Percentiles rank a stretch among this genome's conserved stretches.
phyloP scores from a whole-genome alignment of 2,113 vertebrate species.

The Podarcis cretensis region DNA sequence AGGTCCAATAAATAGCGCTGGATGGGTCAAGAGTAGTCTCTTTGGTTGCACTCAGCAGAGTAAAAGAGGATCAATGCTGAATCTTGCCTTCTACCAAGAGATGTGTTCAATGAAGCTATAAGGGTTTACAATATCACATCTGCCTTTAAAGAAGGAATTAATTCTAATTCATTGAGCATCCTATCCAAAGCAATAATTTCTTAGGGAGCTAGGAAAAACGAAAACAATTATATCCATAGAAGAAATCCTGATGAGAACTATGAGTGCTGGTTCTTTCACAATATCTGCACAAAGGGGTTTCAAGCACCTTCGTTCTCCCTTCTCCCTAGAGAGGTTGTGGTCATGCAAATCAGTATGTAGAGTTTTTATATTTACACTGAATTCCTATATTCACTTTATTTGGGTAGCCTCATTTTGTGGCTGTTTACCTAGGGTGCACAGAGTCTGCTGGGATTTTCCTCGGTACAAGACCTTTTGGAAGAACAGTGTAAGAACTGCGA shows the following conservation, averaged over 20 bases:
- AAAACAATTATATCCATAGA: conserved; percentile 3
- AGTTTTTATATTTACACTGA: background rate
- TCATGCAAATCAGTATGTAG: background rate
- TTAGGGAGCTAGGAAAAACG: background rate
- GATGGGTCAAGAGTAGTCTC: background rate
- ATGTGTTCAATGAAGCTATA: background rate
- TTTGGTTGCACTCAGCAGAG: background rate
- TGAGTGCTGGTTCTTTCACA: background rate
- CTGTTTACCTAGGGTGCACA: background rate
- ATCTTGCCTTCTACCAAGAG: background rate
- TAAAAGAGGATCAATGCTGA: background rate
- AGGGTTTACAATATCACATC: background rate
- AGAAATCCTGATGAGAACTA: conserved; percentile 21
- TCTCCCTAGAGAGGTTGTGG: background rate
- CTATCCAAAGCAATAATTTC: background rate
- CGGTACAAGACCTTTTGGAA: background rate
- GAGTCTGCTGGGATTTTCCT: background rate
- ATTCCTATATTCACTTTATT: too few relatives aligned
- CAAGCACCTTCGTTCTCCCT: background rate
- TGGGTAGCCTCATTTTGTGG: too few relatives aligned
- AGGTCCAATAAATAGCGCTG: background rate
- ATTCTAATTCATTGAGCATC: background rate
- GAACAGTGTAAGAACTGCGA: background rate
- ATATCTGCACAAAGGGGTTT: background rate
- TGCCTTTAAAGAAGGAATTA: background rate